Base-by-base conservation (phyloP, 1,140 invertebrate genomes). In the Pseudomyrmex flavicornis region DNA sequence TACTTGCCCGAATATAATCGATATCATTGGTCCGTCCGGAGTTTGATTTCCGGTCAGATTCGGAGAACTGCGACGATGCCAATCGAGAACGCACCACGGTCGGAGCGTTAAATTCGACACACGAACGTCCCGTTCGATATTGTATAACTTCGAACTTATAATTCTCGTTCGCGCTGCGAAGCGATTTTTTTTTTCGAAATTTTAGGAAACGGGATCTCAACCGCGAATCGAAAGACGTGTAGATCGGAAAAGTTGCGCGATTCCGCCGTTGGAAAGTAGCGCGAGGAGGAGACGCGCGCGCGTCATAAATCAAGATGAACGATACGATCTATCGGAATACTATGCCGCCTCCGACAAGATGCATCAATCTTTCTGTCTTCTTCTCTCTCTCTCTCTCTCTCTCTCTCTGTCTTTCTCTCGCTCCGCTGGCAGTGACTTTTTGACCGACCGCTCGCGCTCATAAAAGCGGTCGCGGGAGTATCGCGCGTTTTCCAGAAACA, bases 221-320 rank as follows among this genome's bases (percentile, higher is more conserved):
- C 54, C 44, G 54, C 70, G 66, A 61, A 70, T 35, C 59, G 61
- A 58, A 50, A 65, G 48, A 54, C 26, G 35, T 17, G 46, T 35
- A 35, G 5, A 35, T 35, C 48, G 74, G 44, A 20, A 50, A 46
- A 35, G 9, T 26, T 58, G 15, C 44, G 48, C 44, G 73, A 83
- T 61, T 70, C 66, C 22, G 7, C 12, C 35, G 20, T 56, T 35
- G 50, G 74, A 70, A 77, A 80, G 84, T 69, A 66, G 50, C 35
- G 35, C 35, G 35, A 35, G 59, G 62, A 50, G 70, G 82, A 87
- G 58, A 84, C 9, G 8, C 58, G 46, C 54, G 54, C 12, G 20
- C 63, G 59, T 70, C 69, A 87, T 87, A 87, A 88, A 88, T 88
- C 85, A 88, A 82, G 74, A 87, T 66, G 69, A 79, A 87, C 85